phyloP scores from a whole-genome alignment of 23 tunicate genomes.

The Clavelina lepadiformis region DNA sequence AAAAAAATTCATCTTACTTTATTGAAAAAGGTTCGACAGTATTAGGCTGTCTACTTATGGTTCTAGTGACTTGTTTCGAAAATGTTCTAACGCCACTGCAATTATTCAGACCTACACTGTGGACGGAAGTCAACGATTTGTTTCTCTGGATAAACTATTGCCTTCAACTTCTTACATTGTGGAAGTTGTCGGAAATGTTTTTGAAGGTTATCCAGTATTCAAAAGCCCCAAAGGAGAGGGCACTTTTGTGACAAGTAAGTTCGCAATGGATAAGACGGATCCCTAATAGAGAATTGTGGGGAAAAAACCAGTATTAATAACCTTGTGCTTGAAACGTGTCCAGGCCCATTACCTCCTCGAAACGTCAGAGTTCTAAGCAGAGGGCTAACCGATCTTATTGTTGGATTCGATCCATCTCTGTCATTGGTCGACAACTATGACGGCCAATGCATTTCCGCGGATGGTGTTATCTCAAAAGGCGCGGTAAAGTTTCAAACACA shows the following conservation, averaged over 20 bases:
- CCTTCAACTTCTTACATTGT: constrained; percentile 55
- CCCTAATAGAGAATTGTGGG: too few relatives aligned
- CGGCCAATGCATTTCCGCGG: constrained; percentile 46
- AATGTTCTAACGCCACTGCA: too few relatives aligned
- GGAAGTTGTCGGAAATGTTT: constrained; percentile 36
- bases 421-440: constrained; percentile 30
- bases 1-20: too few relatives aligned
- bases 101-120: constrained; percentile 5
- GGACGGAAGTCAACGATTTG: too few relatives aligned
- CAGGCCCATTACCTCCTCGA: constrained; percentile 43
- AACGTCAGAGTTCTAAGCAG: constrained; percentile 14
- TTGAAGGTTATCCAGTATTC: constrained; percentile 13
- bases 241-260: constrained; percentile 37
- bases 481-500: too few relatives aligned
- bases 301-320: too few relatives aligned
- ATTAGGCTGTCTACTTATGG: too few relatives aligned
- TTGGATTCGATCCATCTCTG: constrained; percentile 24
- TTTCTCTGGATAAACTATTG: too few relatives aligned
- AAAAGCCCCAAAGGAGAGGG: constrained; percentile 38
- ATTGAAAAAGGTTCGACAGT: too few relatives aligned
- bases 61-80: too few relatives aligned
- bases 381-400: constrained; percentile 3
- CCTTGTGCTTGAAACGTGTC: background rate
- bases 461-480: too few relatives aligned
- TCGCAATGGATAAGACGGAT: too few relatives aligned